These are phyloP conservation scores for Riptortus pedestris DNA, from an alignment of 1,140 invertebrate genomes.

Conservation along the genomic window DNA sequence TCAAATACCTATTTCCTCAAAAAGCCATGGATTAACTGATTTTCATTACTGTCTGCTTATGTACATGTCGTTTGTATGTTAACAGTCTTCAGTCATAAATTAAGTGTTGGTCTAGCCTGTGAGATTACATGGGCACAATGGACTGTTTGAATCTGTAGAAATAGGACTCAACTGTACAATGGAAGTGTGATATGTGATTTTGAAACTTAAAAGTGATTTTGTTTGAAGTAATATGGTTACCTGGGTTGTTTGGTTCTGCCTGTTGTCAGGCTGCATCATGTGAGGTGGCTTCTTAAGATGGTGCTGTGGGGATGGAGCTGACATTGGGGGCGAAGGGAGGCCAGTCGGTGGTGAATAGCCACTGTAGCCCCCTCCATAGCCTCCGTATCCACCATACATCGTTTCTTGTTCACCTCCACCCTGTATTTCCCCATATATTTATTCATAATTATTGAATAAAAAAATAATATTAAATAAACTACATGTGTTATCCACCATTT, in stretches of 20 bases:
- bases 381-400: conserved; percentile 44
- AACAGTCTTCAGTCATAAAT: too few relatives aligned
- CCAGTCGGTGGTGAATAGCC: conserved; percentile 50
- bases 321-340: conserved; percentile 40
- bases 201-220: too few relatives aligned
- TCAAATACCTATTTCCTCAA: too few relatives aligned
- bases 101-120: too few relatives aligned
- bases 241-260: conserved; percentile 34
- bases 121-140: too few relatives aligned
- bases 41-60: too few relatives aligned
- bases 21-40: too few relatives aligned
- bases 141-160: too few relatives aligned
- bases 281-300: conserved; percentile 31
- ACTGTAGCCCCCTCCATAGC: conserved; percentile 44
- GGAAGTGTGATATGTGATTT: too few relatives aligned
- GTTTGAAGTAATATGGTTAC: background rate
- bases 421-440: conserved; percentile 24
- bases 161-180: too few relatives aligned
- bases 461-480: background rate
- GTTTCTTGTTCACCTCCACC: conserved; percentile 41
- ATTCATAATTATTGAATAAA: conserved; percentile 2
- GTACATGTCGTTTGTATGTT: too few relatives aligned
- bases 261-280: conserved; percentile 30
- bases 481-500: too few relatives aligned
- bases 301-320: conserved; percentile 31